Base-by-base conservation (phyloP, 2,113 vertebrate species). In the Aegithalos caudatus region DNA sequence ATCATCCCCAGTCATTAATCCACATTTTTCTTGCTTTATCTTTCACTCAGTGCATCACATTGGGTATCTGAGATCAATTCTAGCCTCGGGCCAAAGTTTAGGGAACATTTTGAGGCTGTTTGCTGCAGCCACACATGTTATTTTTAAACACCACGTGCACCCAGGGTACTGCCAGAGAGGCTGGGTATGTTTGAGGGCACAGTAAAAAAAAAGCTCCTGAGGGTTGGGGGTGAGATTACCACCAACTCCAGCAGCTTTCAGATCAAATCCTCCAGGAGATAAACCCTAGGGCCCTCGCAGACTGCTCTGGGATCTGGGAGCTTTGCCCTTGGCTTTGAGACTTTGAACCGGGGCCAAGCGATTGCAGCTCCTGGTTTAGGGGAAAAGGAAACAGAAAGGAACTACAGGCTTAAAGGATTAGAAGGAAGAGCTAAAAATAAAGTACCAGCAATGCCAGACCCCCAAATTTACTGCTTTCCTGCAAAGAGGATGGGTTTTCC, bases 381-480 rank as follows among this genome's bases (percentile, higher is more conserved):
- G 79, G 51, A 88, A 96, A 74, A 92, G 92, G 94, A 97, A 97
- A 85, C 90, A 97, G 91, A 96, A 78, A 96, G 93, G 85, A 96
- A 88, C 93, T 71, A 9, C 2, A 1, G 51, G 81, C 88, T 96
- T 96, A 97, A 95, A 70, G 92, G 95, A 94, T 96, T 94, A 96
- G 82, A 96, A 83, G 81, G 76, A 90, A 95, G 94, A 94, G 82
- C 92, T 96, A 96, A 97, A 95, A 94, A 96, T 96, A 96, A 96
- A 94, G 47, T 22, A 45, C 74, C 85, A 90, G 85, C 76, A 57
- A 51, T 33, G 48, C 90, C 92, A 95, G 94, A 90, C 72, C 80
- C 82, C 69, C 56, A 83, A 88, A 73, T 93, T 82, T 95, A 95
- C 89, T 92, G 73, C 86, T 87, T 97, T 76, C 53, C 57, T 92